A percentile compares a stretch with the other conserved stretches of the same genome.
These are phyloP conservation scores for Acronicta psi DNA, from an alignment of 2,888 invertebrate genomes.

Conservation along the genomic window DNA sequence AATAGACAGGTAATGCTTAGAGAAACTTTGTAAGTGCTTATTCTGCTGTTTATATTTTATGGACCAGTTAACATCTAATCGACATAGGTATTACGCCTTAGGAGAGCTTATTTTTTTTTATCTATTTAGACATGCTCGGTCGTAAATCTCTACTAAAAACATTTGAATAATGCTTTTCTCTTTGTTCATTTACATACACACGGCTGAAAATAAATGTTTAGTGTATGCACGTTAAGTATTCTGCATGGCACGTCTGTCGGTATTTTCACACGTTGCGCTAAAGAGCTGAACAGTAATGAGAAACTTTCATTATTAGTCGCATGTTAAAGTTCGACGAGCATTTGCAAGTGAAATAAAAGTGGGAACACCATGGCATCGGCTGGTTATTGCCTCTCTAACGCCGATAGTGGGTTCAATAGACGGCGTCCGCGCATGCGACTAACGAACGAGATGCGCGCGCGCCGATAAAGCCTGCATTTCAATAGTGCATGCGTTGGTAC, in stretches of 20 bases:
- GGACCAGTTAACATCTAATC: constrained; percentile 35
- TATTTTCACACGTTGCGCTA: constrained; percentile 38
- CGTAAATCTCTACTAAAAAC: background rate
- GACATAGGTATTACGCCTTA: constrained; percentile 17
- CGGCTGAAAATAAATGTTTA: constrained; percentile 18
- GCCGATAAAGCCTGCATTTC: constrained; percentile 82
- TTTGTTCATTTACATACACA: constrained; percentile 2
- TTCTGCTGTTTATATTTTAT: constrained; percentile 39
- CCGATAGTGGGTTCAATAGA: constrained; percentile 84
- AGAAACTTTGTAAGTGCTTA: constrained; percentile 37
- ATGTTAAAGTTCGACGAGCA: constrained; percentile 45
- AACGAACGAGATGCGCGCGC: constrained; percentile 84
- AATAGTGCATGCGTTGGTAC: constrained; percentile 55
- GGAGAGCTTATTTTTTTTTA: constrained; percentile 6
- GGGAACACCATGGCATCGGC: constrained; percentile 59
- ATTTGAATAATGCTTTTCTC: background rate
- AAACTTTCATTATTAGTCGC: constrained; percentile 46
- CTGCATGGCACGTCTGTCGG: constrained; percentile 19
- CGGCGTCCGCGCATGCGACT: constrained; percentile 73
- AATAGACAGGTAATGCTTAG: constrained; percentile 38
- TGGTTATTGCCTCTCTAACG: constrained; percentile 79
- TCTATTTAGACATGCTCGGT: background rate
- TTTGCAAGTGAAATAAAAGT: constrained; percentile 59
- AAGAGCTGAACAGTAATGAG: constrained; percentile 49
- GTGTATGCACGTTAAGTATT: constrained; percentile 26